Conservation (phyloP, 2,888 invertebrate genomes). For the Epinotia bilunana region DNA sequence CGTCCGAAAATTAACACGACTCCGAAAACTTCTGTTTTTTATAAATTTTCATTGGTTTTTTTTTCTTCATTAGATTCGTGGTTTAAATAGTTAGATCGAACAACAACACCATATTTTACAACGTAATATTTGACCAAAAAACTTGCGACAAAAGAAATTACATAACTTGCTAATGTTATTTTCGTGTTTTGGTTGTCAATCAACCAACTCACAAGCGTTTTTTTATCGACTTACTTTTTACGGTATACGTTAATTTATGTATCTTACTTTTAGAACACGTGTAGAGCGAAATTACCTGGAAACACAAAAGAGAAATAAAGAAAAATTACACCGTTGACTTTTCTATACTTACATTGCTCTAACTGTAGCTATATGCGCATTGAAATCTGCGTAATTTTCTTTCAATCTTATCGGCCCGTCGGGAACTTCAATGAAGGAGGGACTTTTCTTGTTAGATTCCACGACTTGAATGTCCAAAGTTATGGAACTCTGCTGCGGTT, state of each 20-base stretch:
- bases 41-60: background rate
- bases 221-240: background rate
- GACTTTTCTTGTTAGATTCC: constrained; percentile 94
- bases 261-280: background rate
- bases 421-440: constrained; percentile 87
- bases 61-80: too few relatives aligned
- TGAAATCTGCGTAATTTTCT: constrained; percentile 90
- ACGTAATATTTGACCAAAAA: too few relatives aligned
- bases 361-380: constrained; percentile 87
- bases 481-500: constrained; percentile 87
- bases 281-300: constrained; percentile 1
- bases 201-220: background rate
- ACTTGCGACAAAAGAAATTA: too few relatives aligned
- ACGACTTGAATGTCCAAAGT: constrained; percentile 93
- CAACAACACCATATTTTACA: too few relatives aligned
- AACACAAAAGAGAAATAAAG: background rate
- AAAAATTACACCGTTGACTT: background rate
- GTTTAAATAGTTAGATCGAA: too few relatives aligned
- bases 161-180: background rate
- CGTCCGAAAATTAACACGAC: background rate
- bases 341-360: constrained; percentile 86
- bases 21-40: background rate
- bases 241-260: too few relatives aligned
- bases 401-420: constrained; percentile 86
- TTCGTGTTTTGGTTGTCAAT: background rate